phyloP scores from a whole-genome alignment of 2,113 vertebrate species.

The Neofelis nebulosa region DNA sequence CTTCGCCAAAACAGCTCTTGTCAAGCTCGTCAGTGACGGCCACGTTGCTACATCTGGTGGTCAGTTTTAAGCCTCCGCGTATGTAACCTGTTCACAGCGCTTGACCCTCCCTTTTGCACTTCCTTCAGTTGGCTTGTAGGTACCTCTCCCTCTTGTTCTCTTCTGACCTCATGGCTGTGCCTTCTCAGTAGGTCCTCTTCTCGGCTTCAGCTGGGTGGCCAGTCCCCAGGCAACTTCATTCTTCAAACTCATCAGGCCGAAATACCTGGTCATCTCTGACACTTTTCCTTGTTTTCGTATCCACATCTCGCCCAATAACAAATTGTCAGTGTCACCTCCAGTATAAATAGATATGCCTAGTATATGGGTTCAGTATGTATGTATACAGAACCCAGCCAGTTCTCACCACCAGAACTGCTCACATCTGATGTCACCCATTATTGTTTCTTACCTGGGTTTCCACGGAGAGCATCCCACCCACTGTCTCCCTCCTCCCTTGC shows the following conservation, averaged over 20 bases:
- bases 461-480: not conserved
- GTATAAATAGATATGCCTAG: not conserved
- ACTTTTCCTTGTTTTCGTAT: not conserved
- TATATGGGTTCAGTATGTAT: not conserved
- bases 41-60: accelerated
- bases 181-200: not conserved
- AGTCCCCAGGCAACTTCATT: not conserved
- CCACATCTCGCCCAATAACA: not conserved
- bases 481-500: not conserved
- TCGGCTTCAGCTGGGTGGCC: not conserved
- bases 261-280: not conserved
- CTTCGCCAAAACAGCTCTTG: not conserved
- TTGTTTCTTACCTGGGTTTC: not conserved
- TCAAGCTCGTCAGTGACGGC: not conserved
- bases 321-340: not conserved
- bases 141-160: not conserved
- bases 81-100: not conserved
- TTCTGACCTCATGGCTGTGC: not conserved
- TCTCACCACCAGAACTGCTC: not conserved
- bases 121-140: not conserved
- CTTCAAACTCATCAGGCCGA: not conserved
- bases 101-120: not conserved
- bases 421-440: not conserved
- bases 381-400: not conserved
- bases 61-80: not conserved